Evolutionary conservation across 2,113 vertebrate species (phyloP).

Genomic region (Bambusicola thoracicus): DNA sequence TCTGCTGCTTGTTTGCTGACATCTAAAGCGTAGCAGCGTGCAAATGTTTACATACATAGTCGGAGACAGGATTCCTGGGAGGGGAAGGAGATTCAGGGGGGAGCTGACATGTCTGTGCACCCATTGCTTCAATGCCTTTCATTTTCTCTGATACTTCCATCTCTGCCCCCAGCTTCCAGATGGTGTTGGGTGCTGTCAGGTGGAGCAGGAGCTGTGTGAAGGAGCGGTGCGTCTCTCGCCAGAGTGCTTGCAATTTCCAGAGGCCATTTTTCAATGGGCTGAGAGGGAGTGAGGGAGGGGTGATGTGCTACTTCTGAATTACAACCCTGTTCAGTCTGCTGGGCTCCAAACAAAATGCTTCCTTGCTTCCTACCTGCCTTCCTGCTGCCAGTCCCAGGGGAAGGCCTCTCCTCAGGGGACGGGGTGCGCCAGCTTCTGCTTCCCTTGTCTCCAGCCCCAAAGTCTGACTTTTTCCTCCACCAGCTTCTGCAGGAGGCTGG

Average conservation of each 20-base stretch:
- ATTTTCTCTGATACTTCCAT: not conserved
- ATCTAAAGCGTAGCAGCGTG: not conserved
- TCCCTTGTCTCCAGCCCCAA: not conserved
- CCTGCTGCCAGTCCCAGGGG: not conserved
- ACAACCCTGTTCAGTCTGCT: not conserved
- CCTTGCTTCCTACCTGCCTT: not conserved
- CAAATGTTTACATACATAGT: not conserved
- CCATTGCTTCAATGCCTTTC: not conserved
- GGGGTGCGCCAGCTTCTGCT: not conserved
- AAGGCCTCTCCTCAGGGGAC: not conserved
- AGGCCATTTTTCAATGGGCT: not conserved
- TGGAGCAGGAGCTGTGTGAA: not conserved
- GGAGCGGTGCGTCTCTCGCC: not conserved
- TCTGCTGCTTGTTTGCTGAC: not conserved
- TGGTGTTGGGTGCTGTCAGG: not conserved
- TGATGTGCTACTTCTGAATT: not conserved
- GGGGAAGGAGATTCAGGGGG: not conserved
- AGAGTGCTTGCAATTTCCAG: not conserved
- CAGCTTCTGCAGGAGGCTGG: no score
- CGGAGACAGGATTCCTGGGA: not conserved
- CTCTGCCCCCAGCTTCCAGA: not conserved
- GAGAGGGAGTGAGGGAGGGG: not conserved
- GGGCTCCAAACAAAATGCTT: not conserved
- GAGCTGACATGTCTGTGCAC: not conserved
- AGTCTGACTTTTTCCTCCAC: not conserved